phyloP scores from a whole-genome alignment of 2,113 vertebrate genomes.

The Motacilla alba region DNA sequence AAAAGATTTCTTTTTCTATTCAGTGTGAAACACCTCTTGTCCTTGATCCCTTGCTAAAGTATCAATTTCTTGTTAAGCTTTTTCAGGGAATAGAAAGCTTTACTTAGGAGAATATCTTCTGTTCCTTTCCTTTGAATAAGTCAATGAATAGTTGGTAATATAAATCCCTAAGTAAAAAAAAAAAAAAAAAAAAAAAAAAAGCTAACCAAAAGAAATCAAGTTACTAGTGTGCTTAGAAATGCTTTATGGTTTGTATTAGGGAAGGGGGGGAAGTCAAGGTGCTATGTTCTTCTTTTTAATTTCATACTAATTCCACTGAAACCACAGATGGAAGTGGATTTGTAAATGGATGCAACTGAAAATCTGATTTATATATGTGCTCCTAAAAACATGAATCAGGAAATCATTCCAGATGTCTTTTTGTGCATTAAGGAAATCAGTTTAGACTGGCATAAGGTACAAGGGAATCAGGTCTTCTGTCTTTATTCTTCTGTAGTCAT shows the following conservation, averaged over 20 bases:
- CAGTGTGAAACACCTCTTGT: background rate
- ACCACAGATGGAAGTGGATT: background rate
- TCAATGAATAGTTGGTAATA: constrained; percentile 12
- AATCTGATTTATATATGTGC: background rate
- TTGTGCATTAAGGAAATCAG: background rate
- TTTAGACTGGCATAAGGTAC: background rate
- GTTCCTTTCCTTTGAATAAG: constrained; percentile 4
- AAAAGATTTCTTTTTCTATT: constrained; percentile 48
- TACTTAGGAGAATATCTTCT: background rate
- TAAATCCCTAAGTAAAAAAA: background rate
- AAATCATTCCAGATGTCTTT: background rate
- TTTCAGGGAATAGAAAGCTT: constrained; percentile 40
- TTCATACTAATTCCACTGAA: background rate
- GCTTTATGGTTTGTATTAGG: background rate
- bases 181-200: background rate
- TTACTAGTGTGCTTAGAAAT: background rate
- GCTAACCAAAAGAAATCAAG: background rate
- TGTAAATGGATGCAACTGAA: background rate
- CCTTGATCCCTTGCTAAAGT: constrained; percentile 18
- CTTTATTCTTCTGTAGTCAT: background rate
- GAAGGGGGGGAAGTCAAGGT: background rate
- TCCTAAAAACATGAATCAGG: background rate
- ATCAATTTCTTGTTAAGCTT: constrained; percentile 52
- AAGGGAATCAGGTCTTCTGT: background rate
- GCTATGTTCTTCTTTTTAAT: background rate